Conservation (phyloP, 2,888 invertebrate species). For the Cryptops parisi region DNA sequence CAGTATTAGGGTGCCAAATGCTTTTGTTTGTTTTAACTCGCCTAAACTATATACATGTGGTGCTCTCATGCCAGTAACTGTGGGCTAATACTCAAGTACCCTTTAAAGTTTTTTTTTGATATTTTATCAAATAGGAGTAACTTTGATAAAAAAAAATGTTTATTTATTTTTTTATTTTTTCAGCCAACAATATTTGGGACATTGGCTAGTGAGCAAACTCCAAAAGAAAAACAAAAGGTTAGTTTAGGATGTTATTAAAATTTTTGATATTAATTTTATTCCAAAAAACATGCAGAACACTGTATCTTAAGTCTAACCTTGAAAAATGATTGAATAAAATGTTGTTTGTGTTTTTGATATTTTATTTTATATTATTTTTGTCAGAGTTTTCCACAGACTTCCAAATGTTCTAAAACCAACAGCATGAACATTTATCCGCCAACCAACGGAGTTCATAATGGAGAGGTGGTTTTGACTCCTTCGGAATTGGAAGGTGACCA, state of each 20-base stretch:
- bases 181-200: conserved; percentile 50
- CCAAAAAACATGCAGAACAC: too few relatives aligned
- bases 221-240: conserved; percentile 16
- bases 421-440: conserved; percentile 3
- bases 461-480: conserved; percentile 4
- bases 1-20: too few relatives aligned
- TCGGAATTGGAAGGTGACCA: conserved; percentile 6
- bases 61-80: too few relatives aligned
- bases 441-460: conserved; percentile 11
- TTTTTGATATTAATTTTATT: too few relatives aligned
- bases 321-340: too few relatives aligned
- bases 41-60: too few relatives aligned
- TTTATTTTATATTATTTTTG: not conserved
- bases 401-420: conserved; percentile 10
- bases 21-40: too few relatives aligned
- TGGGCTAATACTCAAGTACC: too few relatives aligned
- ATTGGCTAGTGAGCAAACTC: conserved; percentile 34
- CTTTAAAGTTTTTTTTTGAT: too few relatives aligned
- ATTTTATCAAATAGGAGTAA: too few relatives aligned
- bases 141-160: too few relatives aligned
- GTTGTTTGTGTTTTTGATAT: not conserved
- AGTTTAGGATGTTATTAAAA: not conserved
- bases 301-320: too few relatives aligned
- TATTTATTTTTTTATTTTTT: conserved; percentile 30
- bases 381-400: conserved; percentile 16